Conservation (phyloP, 2,113 vertebrate genomes). For the Platichthys stellatus region DNA sequence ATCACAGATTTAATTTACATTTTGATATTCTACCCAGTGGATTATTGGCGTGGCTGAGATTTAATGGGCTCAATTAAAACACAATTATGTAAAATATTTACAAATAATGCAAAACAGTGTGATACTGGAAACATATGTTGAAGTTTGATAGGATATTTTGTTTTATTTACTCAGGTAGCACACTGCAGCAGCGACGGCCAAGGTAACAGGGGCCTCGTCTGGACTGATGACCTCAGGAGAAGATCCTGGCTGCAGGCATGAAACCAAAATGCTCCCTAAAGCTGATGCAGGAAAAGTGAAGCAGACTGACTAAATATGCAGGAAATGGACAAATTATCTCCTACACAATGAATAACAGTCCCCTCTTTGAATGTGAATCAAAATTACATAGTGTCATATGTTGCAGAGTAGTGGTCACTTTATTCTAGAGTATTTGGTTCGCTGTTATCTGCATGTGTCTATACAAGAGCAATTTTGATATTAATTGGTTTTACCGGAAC, state of each 20-base stretch:
- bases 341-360: neutral
- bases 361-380: neutral
- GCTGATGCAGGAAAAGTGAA: neutral
- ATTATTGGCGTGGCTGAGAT: neutral
- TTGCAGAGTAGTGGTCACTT: neutral
- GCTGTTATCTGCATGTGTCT: neutral
- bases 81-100: neutral
- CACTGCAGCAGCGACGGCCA: neutral
- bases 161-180: neutral
- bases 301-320: neutral
- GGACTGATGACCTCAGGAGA: neutral
- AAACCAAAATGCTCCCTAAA: neutral
- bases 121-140: neutral
- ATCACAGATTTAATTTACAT: neutral
- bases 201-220: neutral
- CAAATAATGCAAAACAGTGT: neutral
- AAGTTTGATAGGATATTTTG: neutral
- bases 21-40: neutral
- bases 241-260: neutral
- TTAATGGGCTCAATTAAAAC: neutral
- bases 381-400: constrained; percentile 2
- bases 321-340: neutral
- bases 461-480: constrained; percentile 8
- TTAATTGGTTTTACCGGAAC: neutral
- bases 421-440: neutral